These are phyloP conservation scores for Ara ararauna DNA, from an alignment of 2,797 vertebrate genomes.

Conservation along the genomic window DNA sequence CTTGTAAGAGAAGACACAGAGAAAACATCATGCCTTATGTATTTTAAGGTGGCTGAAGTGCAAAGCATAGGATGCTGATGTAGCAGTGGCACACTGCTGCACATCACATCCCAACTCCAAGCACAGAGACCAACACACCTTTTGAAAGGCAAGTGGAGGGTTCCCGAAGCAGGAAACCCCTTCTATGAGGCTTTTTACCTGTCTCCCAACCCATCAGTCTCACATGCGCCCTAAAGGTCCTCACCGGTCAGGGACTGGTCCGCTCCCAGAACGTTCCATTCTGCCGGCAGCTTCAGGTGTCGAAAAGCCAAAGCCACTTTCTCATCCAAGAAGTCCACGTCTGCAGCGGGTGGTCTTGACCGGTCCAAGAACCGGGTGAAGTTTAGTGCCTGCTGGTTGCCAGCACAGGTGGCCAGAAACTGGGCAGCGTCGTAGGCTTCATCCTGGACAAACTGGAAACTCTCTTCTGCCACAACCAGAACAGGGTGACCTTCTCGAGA, in stretches of 20 bases:
- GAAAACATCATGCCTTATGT: neutral
- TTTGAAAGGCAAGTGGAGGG: accelerated
- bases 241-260: conserved; percentile 75
- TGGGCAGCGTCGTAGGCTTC: conserved; percentile 93
- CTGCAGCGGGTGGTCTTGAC: conserved; percentile 85
- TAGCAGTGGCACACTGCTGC: accelerated
- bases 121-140: neutral
- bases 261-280: conserved; percentile 91
- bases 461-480: conserved; percentile 83
- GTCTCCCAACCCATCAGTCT: neutral
- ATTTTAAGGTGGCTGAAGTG: neutral
- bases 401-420: conserved; percentile 90
- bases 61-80: neutral
- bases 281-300: conserved; percentile 87
- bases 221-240: neutral
- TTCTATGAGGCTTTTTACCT: neutral
- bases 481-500: conserved; percentile 77
- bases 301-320: conserved; percentile 90
- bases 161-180: neutral
- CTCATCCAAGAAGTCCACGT: conserved; percentile 89
- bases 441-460: conserved; percentile 91
- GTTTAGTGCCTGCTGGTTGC: conserved; percentile 87
- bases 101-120: accelerated
- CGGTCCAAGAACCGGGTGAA: conserved; percentile 88
- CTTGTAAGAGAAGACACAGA: neutral